Evolutionary conservation across 2,113 vertebrate genomes (phyloP), one percentile per base, ranked within the genome.

Genomic region (Apodemus speciosus): DNA sequence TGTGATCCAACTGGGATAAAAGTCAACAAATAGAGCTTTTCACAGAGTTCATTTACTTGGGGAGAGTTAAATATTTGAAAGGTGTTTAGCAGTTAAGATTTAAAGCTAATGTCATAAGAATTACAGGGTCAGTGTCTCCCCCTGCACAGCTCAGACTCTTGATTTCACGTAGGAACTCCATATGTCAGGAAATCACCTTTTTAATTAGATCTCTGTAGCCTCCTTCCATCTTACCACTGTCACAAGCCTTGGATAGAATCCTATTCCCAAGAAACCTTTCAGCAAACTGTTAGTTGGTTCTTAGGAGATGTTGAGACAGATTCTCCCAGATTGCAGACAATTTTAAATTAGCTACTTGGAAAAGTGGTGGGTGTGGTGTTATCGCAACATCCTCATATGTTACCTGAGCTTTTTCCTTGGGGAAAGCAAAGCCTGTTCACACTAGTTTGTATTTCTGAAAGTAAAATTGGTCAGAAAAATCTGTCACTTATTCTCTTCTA

Each of bases 171-270:
- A 85, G 91, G 71, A 94, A 76, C 83, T 87, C 97, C 96, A 94
- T 96, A 97, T 96, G 95, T 92, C 91, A 96, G 75, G 79, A 97
- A 97, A 97, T 97, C 96, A 97, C 95, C 95, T 97, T 95, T 97
- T 97, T 97, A 97, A 97, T 97, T 97, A 97, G 95, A 96, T 97
- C 96, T 97, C 96, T 91, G 92, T 96, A 97, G 96, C 94, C 96
- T 96, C 80, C 18, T 97, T 96, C 92, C 94, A 90, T 94, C 91
- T 88, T 92, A 92, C 89, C 96, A 97, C 93, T 95, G 95, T 95
- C 95, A 96, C 94, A 93, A 89, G 89, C 77, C 96, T 96, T 94
- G 96, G 96, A 96, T 97, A 95, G 94, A 95, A 92, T 96, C 95
- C 94, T 95, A 94, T 95, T 97, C 96, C 96, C 96, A 92, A 62